Evolutionary conservation across 92 coral and sea anemone species (phyloP), one percentile per base, ranked within the genome.

Genomic region (Siderastrea siderea): DNA sequence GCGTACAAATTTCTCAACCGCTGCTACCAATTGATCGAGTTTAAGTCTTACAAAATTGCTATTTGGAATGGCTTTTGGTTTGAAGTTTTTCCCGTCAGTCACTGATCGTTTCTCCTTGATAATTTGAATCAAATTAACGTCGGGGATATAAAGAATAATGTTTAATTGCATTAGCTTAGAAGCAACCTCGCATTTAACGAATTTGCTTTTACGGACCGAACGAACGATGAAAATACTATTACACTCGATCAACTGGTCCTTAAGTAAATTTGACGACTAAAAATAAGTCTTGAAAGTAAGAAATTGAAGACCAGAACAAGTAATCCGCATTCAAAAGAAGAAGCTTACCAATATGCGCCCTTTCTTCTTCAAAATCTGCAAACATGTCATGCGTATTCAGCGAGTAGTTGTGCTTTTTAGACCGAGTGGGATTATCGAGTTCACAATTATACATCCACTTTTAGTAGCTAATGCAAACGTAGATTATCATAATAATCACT

Each of bases 401-500:
- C 60, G 44, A 48, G 48, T 12, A 19, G n/a, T 10, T 6, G 15
- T 43, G 52, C 74, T 47, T 70, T 67, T 67, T 16, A 38, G 73
- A 46, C 50, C 46, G 53, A 14, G n/a, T 52, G 6, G 78, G 77
- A 82, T 82, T 69, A 82, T 45, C 68, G 7, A 68, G 14, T 8
- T 10, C 59, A 46, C 78, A 82, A 82, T 82, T 54, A 54, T 44
- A 64, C 64, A 59, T 58, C 86, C 62, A 70, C 54, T 69, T 71
- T 82, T 69, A 68, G 78, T 19, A 59, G 77, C 68, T 58, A 44
- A 74, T 38, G 62, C 63, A 50, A 43, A 11, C 60, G 61, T 50
- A 26, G 43, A 82, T 82, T 82, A 82, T 43, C 86, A 82, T 82
- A 68, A 82, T 70, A 82, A 82, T 82, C 11, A 58, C 68, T 54